Conservation (phyloP, 2,888 invertebrate species). For the Sarcophaga subvicina region DNA sequence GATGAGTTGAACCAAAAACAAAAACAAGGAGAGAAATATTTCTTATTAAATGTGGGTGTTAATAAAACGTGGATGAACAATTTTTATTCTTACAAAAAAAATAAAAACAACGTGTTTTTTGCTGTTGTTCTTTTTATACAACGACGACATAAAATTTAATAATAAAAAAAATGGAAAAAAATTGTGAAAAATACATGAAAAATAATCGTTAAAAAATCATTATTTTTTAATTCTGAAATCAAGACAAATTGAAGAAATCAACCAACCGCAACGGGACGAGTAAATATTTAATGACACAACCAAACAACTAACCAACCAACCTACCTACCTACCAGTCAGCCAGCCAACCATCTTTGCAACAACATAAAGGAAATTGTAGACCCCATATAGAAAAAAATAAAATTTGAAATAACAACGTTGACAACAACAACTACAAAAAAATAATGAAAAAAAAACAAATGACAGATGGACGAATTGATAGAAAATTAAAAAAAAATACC, state of each 20-base stretch:
- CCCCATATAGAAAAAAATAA: not conserved
- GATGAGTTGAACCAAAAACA: too few species aligned
- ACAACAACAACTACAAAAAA: constrained; percentile 9
- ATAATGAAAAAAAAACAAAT: constrained; percentile 23
- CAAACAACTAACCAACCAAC: not conserved
- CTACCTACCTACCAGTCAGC: not conserved
- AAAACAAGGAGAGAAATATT: not conserved
- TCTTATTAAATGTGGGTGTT: constrained; percentile 29
- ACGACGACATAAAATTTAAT: not conserved
- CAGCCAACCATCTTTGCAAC: constrained; percentile 17
- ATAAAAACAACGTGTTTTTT: constrained; percentile 5
- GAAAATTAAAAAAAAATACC: constrained; percentile 7
- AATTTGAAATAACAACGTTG: constrained; percentile 6
- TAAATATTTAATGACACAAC: constrained; percentile 47
- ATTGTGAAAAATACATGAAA: not conserved
- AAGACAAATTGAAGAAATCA: constrained; percentile 51
- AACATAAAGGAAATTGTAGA: constrained; percentile 49
- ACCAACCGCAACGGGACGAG: constrained; percentile 44
- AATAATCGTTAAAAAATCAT: not conserved
- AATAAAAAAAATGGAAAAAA: constrained; percentile 1
- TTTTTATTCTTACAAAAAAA: not conserved
- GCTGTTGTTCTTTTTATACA: not conserved
- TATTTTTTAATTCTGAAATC: constrained; percentile 4
- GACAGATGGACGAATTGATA: constrained; percentile 23
- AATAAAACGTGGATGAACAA: constrained; percentile 4